Evolutionary conservation across 2,113 vertebrate genomes (phyloP), one percentile per base, ranked within the genome.

Genomic region (Scalopus aquaticus): DNA sequence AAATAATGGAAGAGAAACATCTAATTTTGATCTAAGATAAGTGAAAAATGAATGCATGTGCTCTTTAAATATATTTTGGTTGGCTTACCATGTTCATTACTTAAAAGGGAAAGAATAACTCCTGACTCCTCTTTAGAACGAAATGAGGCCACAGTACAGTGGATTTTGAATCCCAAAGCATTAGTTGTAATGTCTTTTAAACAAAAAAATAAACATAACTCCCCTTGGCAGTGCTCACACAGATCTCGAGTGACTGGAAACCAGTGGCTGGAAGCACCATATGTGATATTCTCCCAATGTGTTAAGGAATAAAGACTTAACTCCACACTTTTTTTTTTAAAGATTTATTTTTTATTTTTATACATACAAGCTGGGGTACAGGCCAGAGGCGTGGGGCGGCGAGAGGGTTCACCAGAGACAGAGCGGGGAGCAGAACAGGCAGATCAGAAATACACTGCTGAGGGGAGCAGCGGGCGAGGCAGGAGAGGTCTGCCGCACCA

Each of bases 1-100:
- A 97, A 97, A 98, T 98, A 98, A 98, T 96, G 95, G 96, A 96
- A 89, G 90, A 95, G 93, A 97, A 97, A 42, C 78, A 92, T 94
- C 95, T 98, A 95, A 96, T 97, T 98, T 97, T 96, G 69, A 95
- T 96, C 91, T 96, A 96, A 94, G 88, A 88, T 83, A 95, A 97
- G 97, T 92, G 84, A 97, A 98, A 97, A 97, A 90, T 95, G 95
- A 98, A 98, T 0, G 44, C 97, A 93, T 46, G 46, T 96, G 93
- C 91, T 80, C 79, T 95, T 95, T 89, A 96, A 96, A 94, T 96
- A 76, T 96, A 74, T 96, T 95, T 96, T 96, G 96, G 85, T 94
- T 97, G 94, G 88, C 32, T 97, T 92, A 69, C 82, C 79, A 85
- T 96, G 93, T 95, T 89, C 93, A 93, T 97, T 74, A 4, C 76